Conservation (phyloP, 2,888 invertebrate species). For the Chrysotoxum bicinctum region DNA sequence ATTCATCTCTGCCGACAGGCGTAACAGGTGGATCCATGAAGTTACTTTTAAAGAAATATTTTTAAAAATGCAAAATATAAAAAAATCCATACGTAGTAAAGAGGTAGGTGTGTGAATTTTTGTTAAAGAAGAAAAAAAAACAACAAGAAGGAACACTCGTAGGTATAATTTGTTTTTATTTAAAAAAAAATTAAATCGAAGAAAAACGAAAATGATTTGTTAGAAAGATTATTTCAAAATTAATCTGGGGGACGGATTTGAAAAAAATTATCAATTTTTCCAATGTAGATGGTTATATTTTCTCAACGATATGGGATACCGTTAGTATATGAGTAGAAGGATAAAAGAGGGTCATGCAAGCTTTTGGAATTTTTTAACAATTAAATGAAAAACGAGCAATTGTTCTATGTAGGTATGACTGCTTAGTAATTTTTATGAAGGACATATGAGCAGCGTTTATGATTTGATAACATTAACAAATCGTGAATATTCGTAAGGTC, state of each 20-base stretch:
- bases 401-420: conserved; percentile 48
- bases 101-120: background rate
- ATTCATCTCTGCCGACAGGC: conserved; percentile 89
- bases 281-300: background rate
- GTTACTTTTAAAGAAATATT: conserved; percentile 75
- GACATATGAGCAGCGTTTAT: too few relatives aligned
- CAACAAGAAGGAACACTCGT: conserved; percentile 11
- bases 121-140: background rate
- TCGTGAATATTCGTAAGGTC: too few relatives aligned
- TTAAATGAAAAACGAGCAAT: conserved; percentile 30
- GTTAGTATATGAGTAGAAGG: background rate
- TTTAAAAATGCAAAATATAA: conserved; percentile 33
- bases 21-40: conserved; percentile 86
- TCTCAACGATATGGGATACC: background rate
- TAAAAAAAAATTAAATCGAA: background rate
- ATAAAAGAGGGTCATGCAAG: background rate
- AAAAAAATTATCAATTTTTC: background rate
- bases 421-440: too few relatives aligned
- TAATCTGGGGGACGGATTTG: background rate
- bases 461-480: too few relatives aligned
- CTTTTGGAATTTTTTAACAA: background rate
- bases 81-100: conserved; percentile 19
- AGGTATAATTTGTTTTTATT: conserved; percentile 23
- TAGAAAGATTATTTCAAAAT: background rate
- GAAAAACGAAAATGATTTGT: background rate